Evolutionary conservation across 1,140 invertebrate genomes (phyloP).

Genomic region (Lepidostoma basale): DNA sequence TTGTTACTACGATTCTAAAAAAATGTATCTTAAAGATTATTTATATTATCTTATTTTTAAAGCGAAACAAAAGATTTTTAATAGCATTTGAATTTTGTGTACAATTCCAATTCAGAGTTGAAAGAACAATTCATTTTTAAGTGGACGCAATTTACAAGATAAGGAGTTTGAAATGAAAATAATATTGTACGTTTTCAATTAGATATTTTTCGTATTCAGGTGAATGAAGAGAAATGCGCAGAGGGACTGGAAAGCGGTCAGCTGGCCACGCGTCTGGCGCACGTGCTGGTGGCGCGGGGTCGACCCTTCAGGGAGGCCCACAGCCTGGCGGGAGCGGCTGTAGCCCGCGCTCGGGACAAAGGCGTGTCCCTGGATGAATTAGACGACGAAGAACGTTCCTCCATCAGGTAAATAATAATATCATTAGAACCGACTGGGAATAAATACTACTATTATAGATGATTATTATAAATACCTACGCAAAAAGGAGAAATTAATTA

Average conservation of each 20-base stretch:
- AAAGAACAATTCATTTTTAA: too few relatives aligned
- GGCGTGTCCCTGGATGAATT: conserved; percentile 59
- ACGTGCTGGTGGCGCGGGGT: conserved; percentile 79
- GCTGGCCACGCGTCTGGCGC: conserved; percentile 82
- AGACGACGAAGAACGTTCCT: conserved; percentile 60
- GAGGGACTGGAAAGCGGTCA: conserved; percentile 72
- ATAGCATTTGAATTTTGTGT: background rate
- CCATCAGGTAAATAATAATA: conserved; percentile 56
- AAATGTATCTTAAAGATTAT: background rate
- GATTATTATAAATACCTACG: too few relatives aligned
- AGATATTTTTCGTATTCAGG: conserved; percentile 46
- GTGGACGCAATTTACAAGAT: too few relatives aligned
- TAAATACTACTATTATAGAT: background rate
- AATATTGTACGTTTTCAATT: background rate
- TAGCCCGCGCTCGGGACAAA: conserved; percentile 62
- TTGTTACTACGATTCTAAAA: background rate
- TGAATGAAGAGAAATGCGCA: conserved; percentile 61
- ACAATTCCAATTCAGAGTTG: background rate
- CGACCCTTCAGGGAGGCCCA: conserved; percentile 81
- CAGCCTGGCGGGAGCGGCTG: conserved; percentile 70
- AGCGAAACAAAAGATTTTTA: background rate
- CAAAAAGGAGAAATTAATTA: background rate
- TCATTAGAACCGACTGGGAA: background rate
- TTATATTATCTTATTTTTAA: background rate
- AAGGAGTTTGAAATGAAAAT: background rate